Evolutionary conservation across 2,797 vertebrate species (phyloP).

Genomic region (Nannoperca australis): DNA sequence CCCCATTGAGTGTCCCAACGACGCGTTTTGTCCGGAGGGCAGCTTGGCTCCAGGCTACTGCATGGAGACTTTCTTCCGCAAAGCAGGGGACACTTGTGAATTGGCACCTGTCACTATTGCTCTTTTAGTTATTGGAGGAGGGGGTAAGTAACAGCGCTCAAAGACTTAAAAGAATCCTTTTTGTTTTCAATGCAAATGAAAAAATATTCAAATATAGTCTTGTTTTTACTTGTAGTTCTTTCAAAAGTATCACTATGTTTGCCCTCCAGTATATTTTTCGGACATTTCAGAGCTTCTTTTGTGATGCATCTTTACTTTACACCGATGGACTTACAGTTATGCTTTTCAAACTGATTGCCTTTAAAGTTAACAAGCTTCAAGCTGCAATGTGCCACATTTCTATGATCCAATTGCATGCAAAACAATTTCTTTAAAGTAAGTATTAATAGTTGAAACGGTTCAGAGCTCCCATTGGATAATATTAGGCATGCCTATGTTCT

Average conservation of each 20-base stretch:
- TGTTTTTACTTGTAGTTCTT: neutral
- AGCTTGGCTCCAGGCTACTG: conserved; percentile 88
- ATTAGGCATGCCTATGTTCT: conserved; percentile 3
- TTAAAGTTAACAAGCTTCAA: conserved; percentile 20
- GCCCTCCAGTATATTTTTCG: neutral
- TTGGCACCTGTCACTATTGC: conserved; percentile 88
- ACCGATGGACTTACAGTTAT: neutral
- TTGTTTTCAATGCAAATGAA: neutral
- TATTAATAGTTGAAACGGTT: conserved; percentile 10
- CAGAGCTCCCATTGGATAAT: conserved; percentile 1
- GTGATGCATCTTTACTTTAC: neutral
- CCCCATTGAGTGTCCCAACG: conserved; percentile 88
- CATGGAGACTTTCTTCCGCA: conserved; percentile 92
- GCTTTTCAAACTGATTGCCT: conserved; percentile 21
- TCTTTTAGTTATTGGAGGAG: conserved; percentile 86
- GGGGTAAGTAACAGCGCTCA: conserved; percentile 76
- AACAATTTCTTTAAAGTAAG: conserved; percentile 4
- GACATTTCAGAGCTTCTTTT: neutral
- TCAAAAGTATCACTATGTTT: neutral
- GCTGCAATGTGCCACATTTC: neutral
- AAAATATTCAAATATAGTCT: neutral
- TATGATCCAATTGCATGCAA: conserved; percentile 22
- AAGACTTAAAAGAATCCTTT: neutral
- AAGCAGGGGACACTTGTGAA: conserved; percentile 88
- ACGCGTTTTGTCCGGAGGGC: conserved; percentile 91